Percentiles rank a stretch among this genome's conserved stretches.
Conservation (phyloP, 2,113 vertebrate genomes). For the Psephotus haematonotus region DNA sequence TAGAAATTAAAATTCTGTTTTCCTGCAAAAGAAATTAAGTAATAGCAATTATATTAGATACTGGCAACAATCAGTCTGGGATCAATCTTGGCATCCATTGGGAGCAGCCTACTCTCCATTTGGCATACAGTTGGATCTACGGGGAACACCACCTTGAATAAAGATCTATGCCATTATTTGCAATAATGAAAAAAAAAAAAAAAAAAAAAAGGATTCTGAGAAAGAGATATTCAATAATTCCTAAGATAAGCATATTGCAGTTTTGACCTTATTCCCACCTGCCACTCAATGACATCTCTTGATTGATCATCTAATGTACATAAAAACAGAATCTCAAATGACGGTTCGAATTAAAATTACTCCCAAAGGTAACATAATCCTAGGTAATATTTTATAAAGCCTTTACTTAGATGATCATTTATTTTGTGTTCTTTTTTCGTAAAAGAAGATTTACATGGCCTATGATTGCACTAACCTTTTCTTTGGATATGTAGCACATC, state of each 20-base stretch:
- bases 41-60: not conserved
- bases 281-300: constrained; percentile 43
- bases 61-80: not conserved
- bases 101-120: not conserved
- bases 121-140: not conserved
- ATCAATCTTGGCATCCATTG: not conserved
- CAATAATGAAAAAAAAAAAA: not conserved
- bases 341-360: constrained; percentile 73
- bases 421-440: constrained; percentile 68
- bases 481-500: constrained; percentile 31
- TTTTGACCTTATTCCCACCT: constrained; percentile 69
- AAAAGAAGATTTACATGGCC: constrained; percentile 70
- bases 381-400: constrained; percentile 72
- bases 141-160: not conserved
- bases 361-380: constrained; percentile 66
- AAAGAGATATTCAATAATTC: constrained; percentile 60
- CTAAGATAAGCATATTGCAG: constrained; percentile 54
- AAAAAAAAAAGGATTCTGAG: not conserved
- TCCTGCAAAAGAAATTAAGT: not conserved
- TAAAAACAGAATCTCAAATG: constrained; percentile 65
- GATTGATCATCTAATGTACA: constrained; percentile 60
- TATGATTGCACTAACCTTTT: constrained; percentile 68
- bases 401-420: constrained; percentile 65
- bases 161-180: constrained; percentile 34
- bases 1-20: not conserved